A percentile compares a stretch with the other conserved stretches of the same genome.
Evolutionary conservation across 2,888 invertebrate genomes (phyloP).

Genomic region (Acholoe squamosa): DNA sequence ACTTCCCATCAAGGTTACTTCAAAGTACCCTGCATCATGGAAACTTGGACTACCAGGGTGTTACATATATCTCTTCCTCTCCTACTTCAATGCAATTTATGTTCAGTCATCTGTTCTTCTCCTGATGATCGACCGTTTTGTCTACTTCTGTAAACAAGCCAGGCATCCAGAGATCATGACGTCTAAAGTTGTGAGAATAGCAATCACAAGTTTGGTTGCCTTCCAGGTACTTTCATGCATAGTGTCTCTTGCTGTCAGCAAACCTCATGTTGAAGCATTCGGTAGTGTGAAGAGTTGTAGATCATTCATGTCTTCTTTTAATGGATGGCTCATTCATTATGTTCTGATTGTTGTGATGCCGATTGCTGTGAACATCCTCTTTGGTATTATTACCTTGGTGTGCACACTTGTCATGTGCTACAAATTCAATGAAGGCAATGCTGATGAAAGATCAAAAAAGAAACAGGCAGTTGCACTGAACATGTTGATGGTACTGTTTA

Average conservation of each 20-base stretch:
- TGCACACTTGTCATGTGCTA: neutral
- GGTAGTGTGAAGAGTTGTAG: too few relatives aligned
- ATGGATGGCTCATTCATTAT: neutral
- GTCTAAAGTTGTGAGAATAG: neutral
- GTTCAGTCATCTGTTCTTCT: neutral
- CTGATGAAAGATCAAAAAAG: neutral
- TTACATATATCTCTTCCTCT: neutral
- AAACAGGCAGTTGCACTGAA: neutral
- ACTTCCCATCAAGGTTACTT: neutral
- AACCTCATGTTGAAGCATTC: neutral
- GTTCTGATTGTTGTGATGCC: neutral
- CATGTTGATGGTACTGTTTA: neutral
- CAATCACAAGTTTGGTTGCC: neutral
- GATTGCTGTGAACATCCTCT: neutral
- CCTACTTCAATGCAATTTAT: neutral
- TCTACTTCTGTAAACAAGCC: neutral
- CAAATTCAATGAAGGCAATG: neutral
- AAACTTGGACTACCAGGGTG: neutral
- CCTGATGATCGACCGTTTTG: neutral
- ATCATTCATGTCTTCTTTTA: neutral
- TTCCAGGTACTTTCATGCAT: neutral
- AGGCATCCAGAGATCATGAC: neutral
- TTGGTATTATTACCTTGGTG: neutral
- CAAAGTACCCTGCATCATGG: neutral
- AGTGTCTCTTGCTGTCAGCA: neutral